Base-by-base conservation (phyloP, 2,113 vertebrate genomes). In the Mus pahari region DNA sequence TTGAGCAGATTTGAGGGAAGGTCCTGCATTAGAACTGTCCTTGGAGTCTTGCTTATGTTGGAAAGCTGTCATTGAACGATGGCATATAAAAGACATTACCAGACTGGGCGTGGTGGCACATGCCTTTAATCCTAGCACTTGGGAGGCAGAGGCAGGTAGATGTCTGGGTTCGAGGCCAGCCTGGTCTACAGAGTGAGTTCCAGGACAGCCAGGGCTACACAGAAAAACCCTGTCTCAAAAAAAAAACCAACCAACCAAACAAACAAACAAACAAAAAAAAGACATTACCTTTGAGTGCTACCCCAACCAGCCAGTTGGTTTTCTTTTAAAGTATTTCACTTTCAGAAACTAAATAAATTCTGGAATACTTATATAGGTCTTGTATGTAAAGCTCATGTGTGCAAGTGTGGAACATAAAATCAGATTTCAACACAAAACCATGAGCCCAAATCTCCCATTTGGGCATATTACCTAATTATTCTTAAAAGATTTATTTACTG, bases 261-360 rank as follows among this genome's bases (percentile, higher is more conserved):
- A n/a, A n/a, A n/a, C n/a, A n/a, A n/a, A n/a, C n/a, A n/a, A n/a
- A n/a, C n/a, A n/a, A n/a, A n/a, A n/a, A 42, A 58, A 42, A 31
- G 19, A 42, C 7, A 13, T 10, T 83, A 66, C n/a, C 39, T 55
- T 19, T 70, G 33, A 45, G 24, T 16, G 42, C 24, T 48, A 77
- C 74, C 28, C 78, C 78, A 55, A n/a, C 5, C 7, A 36, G 42
- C 20, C 79, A 60, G 11, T 22, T 58, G 48, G 33, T 39, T 81
- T 91, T 79, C 33, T 77, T 94, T 93, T 39, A 1, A 86, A 75
- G 62, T 55, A 89, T 45, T 91, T 94, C 95, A 90, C n/a, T 62
- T 62, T 39, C 55, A 60, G 55, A 83, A 60, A 86, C 28, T 66
- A 66, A 86, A 64, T 31, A 84, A 66, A 66, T 33, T 48, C 81